Evolutionary conservation across 2,113 vertebrate species (phyloP).

Genomic region (Megaceryle torquata): DNA sequence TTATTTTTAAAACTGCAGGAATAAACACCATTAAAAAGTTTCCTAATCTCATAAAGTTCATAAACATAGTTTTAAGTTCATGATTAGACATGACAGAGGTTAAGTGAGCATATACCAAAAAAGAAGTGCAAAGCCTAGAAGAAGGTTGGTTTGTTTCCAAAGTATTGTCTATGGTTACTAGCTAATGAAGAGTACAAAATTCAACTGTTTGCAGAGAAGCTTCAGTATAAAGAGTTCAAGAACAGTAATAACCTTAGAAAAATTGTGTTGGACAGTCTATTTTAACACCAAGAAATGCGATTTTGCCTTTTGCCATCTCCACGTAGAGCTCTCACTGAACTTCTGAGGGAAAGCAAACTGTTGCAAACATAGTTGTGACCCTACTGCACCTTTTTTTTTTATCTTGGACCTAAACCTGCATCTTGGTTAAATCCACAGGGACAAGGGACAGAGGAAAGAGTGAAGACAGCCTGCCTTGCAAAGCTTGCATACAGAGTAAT

Average conservation of each 20-base stretch:
- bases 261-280: neutral
- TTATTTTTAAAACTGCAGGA: neutral
- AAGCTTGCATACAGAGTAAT: neutral
- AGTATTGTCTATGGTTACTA: neutral
- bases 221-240: neutral
- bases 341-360: neutral
- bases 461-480: neutral
- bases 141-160: neutral
- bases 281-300: neutral
- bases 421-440: neutral
- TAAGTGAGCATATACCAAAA: neutral
- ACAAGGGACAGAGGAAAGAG: neutral
- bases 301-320: neutral
- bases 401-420: neutral
- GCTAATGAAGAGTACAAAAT: neutral
- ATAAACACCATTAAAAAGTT: neutral
- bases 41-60: neutral
- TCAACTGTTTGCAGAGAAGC: neutral
- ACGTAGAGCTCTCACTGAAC: neutral
- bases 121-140: neutral
- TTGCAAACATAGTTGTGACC: neutral
- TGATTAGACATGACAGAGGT: neutral
- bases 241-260: neutral
- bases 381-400: neutral
- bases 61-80: neutral